phyloP scores from a whole-genome alignment of 2,113 vertebrate genomes.

The Mormoops blainvillei region DNA sequence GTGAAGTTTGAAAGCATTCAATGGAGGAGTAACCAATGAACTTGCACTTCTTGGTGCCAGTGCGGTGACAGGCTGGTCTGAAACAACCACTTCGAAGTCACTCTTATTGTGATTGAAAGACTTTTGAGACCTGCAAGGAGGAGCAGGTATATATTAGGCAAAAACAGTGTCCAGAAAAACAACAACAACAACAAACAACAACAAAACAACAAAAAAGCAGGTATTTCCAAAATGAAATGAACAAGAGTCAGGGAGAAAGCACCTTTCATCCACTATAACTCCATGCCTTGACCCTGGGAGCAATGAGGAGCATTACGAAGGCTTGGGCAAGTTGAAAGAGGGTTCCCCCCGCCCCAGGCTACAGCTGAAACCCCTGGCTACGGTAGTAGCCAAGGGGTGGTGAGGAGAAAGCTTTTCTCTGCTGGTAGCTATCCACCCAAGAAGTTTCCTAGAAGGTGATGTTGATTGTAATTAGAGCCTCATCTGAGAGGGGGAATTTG shows the following conservation, averaged over 20 bases:
- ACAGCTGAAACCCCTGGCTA: neutral
- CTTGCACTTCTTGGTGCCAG: neutral
- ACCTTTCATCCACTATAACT: neutral
- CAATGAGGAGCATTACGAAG: neutral
- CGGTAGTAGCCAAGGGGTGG: neutral
- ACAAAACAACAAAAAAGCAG: neutral
- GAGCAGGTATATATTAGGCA: neutral
- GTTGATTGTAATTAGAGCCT: conserved; percentile 52
- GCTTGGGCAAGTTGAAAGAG: neutral
- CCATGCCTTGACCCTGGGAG: neutral
- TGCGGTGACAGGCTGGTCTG: neutral
- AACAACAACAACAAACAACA: no score
- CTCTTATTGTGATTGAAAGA: neutral
- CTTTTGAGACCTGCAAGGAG: neutral
- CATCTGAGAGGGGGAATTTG: neutral
- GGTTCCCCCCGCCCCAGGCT: neutral
- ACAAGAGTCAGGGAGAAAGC: neutral
- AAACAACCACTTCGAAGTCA: neutral
- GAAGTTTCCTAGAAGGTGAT: neutral
- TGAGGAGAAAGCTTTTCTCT: neutral
- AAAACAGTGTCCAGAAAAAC: neutral
- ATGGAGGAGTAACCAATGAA: neutral
- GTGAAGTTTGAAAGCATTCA: neutral
- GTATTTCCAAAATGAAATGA: neutral
- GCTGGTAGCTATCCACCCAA: neutral